A percentile compares a stretch with the other conserved stretches of the same genome.
Conservation (phyloP, 2,888 invertebrate species). For the Marasmarcha lunaedactyla region DNA sequence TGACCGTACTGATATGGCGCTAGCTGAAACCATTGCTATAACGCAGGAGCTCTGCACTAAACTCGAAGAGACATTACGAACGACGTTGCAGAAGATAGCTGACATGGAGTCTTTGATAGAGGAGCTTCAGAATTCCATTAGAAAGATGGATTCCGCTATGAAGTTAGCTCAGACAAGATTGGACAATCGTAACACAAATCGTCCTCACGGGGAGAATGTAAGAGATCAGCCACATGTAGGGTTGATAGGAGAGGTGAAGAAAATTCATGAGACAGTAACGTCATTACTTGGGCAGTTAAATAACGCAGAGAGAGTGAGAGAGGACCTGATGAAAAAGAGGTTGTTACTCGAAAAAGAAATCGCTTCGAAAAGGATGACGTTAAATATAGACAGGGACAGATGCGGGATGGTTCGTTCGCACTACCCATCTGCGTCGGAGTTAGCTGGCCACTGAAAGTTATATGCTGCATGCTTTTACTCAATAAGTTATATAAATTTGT, state of each 20-base stretch:
- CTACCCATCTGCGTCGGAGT: constrained; percentile 76
- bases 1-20: constrained; percentile 81
- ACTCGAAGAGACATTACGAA: constrained; percentile 76
- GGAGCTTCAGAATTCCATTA: constrained; percentile 75
- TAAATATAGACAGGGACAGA: constrained; percentile 77
- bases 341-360: constrained; percentile 75
- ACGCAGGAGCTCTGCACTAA: constrained; percentile 79
- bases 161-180: constrained; percentile 90
- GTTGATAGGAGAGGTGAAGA: constrained; percentile 80
- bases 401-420: constrained; percentile 75
- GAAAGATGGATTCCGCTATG: constrained; percentile 84
- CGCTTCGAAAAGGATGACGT: constrained; percentile 76
- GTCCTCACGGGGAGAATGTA: constrained; percentile 87
- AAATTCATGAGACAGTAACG: constrained; percentile 76
- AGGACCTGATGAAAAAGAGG: constrained; percentile 67
- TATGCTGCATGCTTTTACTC: too few species aligned
- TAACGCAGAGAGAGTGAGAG: constrained; percentile 71
- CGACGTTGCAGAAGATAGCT: constrained; percentile 79
- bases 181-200: constrained; percentile 76
- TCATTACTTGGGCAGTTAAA: constrained; percentile 74
- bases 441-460: constrained; percentile 64
- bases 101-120: constrained; percentile 82
- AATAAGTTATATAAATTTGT: too few species aligned
- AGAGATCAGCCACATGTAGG: constrained; percentile 86
- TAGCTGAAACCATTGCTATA: constrained; percentile 81